Evolutionary conservation across 2,888 invertebrate genomes (phyloP).

Genomic region (Abrostola triplasia): DNA sequence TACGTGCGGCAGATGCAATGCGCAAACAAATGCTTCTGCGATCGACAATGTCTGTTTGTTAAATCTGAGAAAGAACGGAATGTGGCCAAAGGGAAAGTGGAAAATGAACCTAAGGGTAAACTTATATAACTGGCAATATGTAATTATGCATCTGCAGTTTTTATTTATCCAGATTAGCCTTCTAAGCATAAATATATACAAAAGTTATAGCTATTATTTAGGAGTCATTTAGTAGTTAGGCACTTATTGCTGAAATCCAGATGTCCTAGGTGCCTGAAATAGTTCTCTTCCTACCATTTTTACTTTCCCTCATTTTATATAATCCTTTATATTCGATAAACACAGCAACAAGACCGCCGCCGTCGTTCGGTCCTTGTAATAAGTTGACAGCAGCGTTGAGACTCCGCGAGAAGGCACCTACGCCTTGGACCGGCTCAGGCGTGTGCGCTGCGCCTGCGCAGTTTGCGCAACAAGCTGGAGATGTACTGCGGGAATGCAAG

Average conservation of each 20-base stretch:
- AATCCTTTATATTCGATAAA: neutral
- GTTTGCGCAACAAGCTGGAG: slow-evolving; percentile 65
- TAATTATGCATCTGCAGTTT: neutral
- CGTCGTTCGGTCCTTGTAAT: slow-evolving; percentile 47
- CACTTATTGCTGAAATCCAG: neutral
- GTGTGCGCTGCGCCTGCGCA: slow-evolving; percentile 57
- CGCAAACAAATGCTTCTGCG: slow-evolving; percentile 33
- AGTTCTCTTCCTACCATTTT: neutral
- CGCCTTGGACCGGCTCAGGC: slow-evolving; percentile 63
- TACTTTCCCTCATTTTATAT: neutral
- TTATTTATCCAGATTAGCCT: too few species aligned
- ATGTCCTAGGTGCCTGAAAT: neutral
- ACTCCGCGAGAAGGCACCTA: slow-evolving; percentile 54
- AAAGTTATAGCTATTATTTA: too few species aligned
- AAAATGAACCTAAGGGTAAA: slow-evolving; percentile 13
- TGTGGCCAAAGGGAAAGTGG: slow-evolving; percentile 13
- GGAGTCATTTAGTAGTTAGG: too few species aligned
- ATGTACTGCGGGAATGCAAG: slow-evolving; percentile 59
- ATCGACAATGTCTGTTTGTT: slow-evolving; percentile 41
- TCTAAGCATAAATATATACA: too few species aligned
- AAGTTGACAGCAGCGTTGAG: slow-evolving; percentile 57
- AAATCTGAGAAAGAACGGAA: slow-evolving; percentile 19
- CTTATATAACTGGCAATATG: neutral
- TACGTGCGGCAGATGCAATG: slow-evolving; percentile 17
- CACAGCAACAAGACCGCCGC: slow-evolving; percentile 27